phyloP scores from a whole-genome alignment of 2,888 invertebrate genomes.

The Syrista parreyssii region DNA sequence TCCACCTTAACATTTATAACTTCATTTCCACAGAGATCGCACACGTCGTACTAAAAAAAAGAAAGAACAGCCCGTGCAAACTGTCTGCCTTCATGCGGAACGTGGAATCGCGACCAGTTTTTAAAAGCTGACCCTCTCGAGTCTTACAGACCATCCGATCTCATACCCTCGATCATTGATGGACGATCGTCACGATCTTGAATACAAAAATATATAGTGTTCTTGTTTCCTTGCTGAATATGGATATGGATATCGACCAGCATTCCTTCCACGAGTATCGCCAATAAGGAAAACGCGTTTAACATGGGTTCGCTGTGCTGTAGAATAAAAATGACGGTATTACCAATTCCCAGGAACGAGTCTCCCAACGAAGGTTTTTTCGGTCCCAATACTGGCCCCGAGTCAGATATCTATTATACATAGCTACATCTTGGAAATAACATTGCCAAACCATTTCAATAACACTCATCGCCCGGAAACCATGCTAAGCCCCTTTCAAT shows the following conservation, averaged over 20 bases:
- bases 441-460: background rate
- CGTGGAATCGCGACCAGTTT: constrained; percentile 23
- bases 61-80: constrained; percentile 15
- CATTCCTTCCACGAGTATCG: background rate
- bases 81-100: constrained; percentile 8
- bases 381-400: background rate
- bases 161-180: constrained; percentile 14
- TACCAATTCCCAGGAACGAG: background rate
- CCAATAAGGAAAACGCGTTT: background rate
- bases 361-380: background rate
- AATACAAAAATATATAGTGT: constrained; percentile 14
- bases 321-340: background rate
- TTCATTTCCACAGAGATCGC: constrained; percentile 29
- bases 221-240: constrained; percentile 7
- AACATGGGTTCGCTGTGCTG: background rate
- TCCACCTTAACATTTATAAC: constrained; percentile 32
- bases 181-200: constrained; percentile 18
- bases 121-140: constrained; percentile 18
- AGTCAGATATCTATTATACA: background rate
- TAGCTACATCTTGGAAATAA: background rate
- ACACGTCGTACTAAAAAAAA: constrained; percentile 16
- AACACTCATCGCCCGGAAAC: background rate
- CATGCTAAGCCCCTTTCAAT: background rate
- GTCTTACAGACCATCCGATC: background rate
- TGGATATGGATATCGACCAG: background rate